These are phyloP conservation scores for Rhodeus uyekii DNA, from an alignment of 2,797 vertebrate genomes.

Conservation along the genomic window DNA sequence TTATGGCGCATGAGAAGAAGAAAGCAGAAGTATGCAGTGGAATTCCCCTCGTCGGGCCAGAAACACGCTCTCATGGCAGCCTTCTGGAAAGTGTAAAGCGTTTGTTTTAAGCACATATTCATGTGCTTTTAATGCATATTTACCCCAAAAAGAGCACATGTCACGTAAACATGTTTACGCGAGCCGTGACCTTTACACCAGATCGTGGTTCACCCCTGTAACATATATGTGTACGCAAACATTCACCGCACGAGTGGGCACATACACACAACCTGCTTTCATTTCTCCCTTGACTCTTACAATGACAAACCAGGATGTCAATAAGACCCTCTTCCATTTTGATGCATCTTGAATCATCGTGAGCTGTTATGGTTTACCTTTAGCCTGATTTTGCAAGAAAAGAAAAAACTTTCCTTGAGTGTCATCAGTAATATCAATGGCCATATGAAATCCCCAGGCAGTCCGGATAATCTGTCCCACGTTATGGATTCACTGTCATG, in stretches of 20 bases:
- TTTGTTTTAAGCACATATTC: conserved; percentile 25
- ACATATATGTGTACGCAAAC: not conserved
- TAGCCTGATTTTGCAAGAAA: conserved; percentile 61
- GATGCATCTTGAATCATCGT: conserved; percentile 1
- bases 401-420: conserved; percentile 50
- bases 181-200: conserved; percentile 31
- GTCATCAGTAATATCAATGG: not conserved
- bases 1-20: conserved; percentile 63
- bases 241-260: conserved; percentile 10
- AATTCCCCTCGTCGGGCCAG: conserved; percentile 75
- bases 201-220: not conserved
- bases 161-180: conserved; percentile 23
- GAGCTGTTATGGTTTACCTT: conserved; percentile 34
- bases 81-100: conserved; percentile 22
- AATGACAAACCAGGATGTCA: not conserved
- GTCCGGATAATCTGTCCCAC: not conserved
- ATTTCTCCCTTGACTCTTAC: conserved; percentile 13
- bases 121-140: not conserved
- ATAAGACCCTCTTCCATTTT: not conserved
- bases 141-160: not conserved
- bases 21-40: conserved; percentile 82
- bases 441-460: conserved; percentile 16
- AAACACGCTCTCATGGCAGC: conserved; percentile 67
- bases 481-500: conserved; percentile 13
- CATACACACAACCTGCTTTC: not conserved